A percentile compares a stretch with the other conserved stretches of the same genome.
Evolutionary conservation across 2,113 vertebrate species (phyloP).

Genomic region (Toxotes jaculatrix): DNA sequence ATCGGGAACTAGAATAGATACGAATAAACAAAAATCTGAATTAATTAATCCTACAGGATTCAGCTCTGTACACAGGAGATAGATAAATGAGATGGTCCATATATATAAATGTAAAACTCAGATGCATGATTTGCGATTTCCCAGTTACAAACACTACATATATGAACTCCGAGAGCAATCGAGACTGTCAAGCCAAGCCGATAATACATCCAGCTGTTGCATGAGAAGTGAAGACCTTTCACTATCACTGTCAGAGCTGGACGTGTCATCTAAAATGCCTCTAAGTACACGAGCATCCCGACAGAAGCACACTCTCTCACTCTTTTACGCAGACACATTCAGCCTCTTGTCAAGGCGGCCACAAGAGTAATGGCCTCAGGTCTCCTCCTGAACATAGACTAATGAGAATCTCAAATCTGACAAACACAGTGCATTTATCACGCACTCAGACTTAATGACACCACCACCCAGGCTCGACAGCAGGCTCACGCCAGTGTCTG

Average conservation of each 20-base stretch:
- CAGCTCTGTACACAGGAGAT: too few relatives aligned
- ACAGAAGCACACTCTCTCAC: conserved; percentile 7
- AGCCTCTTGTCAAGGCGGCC: conserved; percentile 64
- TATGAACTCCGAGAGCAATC: too few relatives aligned
- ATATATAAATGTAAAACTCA: too few relatives aligned
- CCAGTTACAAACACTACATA: not conserved
- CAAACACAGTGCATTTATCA: conserved; percentile 85
- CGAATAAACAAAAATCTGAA: too few relatives aligned
- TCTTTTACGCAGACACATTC: conserved; percentile 46
- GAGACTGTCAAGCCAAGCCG: not conserved
- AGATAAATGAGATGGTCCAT: too few relatives aligned
- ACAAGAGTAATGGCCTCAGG: conserved; percentile 80
- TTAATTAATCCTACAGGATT: too few relatives aligned
- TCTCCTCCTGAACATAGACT: conserved; percentile 82
- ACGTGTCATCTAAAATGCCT: conserved; percentile 6
- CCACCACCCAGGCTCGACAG: conserved; percentile 67
- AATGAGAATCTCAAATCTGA: conserved; percentile 85
- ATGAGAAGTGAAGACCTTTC: not conserved
- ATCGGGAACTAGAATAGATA: too few relatives aligned
- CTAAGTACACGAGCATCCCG: conserved; percentile 8
- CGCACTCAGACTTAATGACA: conserved; percentile 78
- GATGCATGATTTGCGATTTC: not conserved
- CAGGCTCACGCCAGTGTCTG: conserved; percentile 51
- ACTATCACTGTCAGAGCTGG: not conserved
- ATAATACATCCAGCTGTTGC: not conserved